Percentiles rank a stretch among this genome's conserved stretches.
phyloP scores from a whole-genome alignment of 2,797 vertebrate species.

The Varecia variegata region DNA sequence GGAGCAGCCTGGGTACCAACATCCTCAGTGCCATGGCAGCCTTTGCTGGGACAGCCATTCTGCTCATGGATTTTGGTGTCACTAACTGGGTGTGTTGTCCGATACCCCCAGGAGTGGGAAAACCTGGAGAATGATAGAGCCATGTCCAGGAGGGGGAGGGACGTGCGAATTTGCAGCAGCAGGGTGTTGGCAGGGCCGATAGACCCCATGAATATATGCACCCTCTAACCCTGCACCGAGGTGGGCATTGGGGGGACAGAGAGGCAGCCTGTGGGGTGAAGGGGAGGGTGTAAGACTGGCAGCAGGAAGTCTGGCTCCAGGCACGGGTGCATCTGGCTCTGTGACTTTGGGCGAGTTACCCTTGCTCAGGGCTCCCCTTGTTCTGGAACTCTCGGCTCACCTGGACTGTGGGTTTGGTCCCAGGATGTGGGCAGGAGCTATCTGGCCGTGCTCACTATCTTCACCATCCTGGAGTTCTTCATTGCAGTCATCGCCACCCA shows the following conservation, averaged over 20 bases:
- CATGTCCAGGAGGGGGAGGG: neutral
- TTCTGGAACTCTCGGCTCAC: neutral
- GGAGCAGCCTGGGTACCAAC: constrained; percentile 70
- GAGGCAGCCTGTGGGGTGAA: neutral
- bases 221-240: neutral
- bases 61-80: constrained; percentile 70
- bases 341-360: too few species aligned
- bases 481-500: constrained; percentile 74
- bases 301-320: neutral
- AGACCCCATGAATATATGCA: neutral
- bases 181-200: neutral
- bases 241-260: fast-evolving
- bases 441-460: constrained; percentile 82
- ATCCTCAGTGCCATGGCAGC: constrained; percentile 56
- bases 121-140: neutral
- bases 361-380: neutral
- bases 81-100: constrained; percentile 71
- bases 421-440: constrained; percentile 83
- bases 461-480: constrained; percentile 85
- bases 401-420: neutral
- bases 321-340: neutral
- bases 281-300: neutral
- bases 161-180: fast-evolving
- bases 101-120: neutral
- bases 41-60: constrained; percentile 42